Evolutionary conservation across 2,797 vertebrate species (phyloP).

Genomic region (Spheniscus humboldti): DNA sequence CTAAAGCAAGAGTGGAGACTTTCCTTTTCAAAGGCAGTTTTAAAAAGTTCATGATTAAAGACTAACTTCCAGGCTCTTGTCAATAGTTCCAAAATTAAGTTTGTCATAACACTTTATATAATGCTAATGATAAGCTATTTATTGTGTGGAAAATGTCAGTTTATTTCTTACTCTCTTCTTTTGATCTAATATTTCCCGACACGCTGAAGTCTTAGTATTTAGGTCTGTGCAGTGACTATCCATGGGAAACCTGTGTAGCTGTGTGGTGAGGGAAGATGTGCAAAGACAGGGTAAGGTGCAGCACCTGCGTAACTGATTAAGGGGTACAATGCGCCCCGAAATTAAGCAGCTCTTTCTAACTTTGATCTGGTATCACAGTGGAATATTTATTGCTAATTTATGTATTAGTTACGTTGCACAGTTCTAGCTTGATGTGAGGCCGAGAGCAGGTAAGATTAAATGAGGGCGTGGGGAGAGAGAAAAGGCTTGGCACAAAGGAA

Average conservation of each 20-base stretch:
- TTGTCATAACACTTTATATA: slow-evolving; percentile 38
- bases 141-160: slow-evolving; percentile 29
- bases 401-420: neutral
- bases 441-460: neutral
- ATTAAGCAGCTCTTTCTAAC: neutral
- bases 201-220: neutral
- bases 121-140: slow-evolving; percentile 49
- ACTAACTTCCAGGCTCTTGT: slow-evolving; percentile 2
- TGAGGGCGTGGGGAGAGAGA: neutral
- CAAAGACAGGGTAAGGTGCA: neutral
- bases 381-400: neutral
- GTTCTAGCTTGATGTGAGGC: neutral
- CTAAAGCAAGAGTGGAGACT: neutral
- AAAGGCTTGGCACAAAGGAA: neutral
- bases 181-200: neutral
- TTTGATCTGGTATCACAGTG: neutral
- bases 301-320: neutral
- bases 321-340: neutral
- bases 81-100: slow-evolving; percentile 39
- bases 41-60: slow-evolving; percentile 12
- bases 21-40: slow-evolving; percentile 7
- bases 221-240: neutral
- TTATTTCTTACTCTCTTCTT: slow-evolving; percentile 18
- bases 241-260: neutral
- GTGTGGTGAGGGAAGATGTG: neutral